phyloP scores from a whole-genome alignment of 2,797 vertebrate genomes.

The Hipposideros larvatus region DNA sequence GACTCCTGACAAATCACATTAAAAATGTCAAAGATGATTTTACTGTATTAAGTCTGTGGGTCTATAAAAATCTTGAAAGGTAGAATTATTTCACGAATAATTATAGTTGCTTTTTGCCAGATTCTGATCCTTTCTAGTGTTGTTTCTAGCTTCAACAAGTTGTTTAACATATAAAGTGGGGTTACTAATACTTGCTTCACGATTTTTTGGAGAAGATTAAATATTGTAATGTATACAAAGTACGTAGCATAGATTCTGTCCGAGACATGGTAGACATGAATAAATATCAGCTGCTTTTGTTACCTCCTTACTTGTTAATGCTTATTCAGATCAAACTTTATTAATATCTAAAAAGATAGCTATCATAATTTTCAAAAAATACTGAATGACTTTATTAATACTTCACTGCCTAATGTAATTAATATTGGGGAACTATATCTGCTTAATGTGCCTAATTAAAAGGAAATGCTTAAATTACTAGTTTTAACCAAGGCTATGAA shows the following conservation, averaged over 20 bases:
- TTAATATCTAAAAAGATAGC: background rate
- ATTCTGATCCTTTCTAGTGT: background rate
- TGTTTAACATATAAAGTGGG: background rate
- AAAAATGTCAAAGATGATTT: constrained; percentile 18
- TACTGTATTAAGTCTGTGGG: background rate
- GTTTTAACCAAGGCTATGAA: background rate
- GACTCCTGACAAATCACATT: background rate
- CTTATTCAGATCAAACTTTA: background rate
- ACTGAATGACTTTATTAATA: background rate
- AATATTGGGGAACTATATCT: background rate
- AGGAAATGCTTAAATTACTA: background rate
- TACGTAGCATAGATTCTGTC: background rate
- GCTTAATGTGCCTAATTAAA: constrained; percentile 21
- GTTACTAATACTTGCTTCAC: background rate
- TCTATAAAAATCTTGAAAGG: background rate
- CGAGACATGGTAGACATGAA: background rate
- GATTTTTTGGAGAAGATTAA: background rate
- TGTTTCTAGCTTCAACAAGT: background rate
- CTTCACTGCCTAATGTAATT: background rate
- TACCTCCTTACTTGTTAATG: background rate
- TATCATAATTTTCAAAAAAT: background rate
- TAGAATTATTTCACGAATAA: constrained; percentile 23
- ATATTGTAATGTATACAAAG: background rate
- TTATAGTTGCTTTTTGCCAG: background rate
- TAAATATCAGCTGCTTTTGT: background rate